A percentile compares a stretch with the other conserved stretches of the same genome.
Conservation (phyloP, 2,888 invertebrate genomes). For the Stenotaenia linearis region DNA sequence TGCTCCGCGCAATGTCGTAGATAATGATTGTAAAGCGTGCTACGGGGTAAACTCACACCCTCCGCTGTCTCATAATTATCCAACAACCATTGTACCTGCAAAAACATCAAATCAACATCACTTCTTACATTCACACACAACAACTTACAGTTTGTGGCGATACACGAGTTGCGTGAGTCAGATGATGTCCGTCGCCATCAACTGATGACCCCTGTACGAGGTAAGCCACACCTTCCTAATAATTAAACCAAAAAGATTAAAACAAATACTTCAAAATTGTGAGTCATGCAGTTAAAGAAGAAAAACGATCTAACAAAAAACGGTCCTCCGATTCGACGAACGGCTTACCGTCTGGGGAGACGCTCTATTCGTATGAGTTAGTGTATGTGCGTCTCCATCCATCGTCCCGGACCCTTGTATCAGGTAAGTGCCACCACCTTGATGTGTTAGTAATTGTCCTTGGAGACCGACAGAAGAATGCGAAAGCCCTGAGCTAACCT, state of each 20-base stretch:
- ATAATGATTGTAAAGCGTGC: conserved; percentile 95
- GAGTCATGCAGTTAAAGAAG: background rate
- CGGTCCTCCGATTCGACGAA: background rate
- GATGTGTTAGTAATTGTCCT: conserved; percentile 47
- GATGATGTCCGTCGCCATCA: conserved; percentile 51
- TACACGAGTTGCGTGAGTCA: conserved; percentile 73
- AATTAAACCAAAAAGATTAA: background rate
- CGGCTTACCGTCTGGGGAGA: conserved; percentile 48
- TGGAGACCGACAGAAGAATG: conserved; percentile 41
- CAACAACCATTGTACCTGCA: conserved; percentile 91
- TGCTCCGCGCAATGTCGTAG: conserved; percentile 80
- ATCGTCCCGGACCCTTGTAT: conserved; percentile 47
- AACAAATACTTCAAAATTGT: background rate
- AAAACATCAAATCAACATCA: too few species aligned
- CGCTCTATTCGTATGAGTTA: conserved; percentile 53
- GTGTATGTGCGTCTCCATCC: conserved; percentile 51
- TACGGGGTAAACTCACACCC: conserved; percentile 83
- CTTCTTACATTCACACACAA: too few species aligned
- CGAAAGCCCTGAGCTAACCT: conserved; percentile 35
- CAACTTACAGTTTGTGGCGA: conserved; percentile 56
- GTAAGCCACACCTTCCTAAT: conserved; percentile 39
- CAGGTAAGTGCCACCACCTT: conserved; percentile 44
- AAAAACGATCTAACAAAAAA: background rate
- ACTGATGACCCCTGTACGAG: conserved; percentile 52
- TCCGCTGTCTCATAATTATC: conserved; percentile 99